Evolutionary conservation across 2,797 vertebrate genomes (phyloP).

Genomic region (Rhinichthys osculus): DNA sequence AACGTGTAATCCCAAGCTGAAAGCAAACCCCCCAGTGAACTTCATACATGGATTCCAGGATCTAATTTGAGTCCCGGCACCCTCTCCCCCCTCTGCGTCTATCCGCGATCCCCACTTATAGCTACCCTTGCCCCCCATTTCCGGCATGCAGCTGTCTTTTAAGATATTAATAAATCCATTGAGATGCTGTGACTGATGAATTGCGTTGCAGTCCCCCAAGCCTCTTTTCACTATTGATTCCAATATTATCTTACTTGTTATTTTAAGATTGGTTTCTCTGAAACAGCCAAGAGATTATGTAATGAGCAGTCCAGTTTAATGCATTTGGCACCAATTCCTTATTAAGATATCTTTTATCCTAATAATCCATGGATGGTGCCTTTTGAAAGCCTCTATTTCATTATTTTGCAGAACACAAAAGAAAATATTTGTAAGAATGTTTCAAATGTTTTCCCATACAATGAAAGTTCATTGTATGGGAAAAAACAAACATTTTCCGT

Average conservation of each 20-base stretch:
- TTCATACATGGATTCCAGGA: slow-evolving; percentile 79
- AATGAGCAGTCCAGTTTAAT: slow-evolving; percentile 7
- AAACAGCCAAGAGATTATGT: slow-evolving; percentile 10
- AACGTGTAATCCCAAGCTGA: slow-evolving; percentile 63
- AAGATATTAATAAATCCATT: slow-evolving; percentile 74
- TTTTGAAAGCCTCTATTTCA: background rate
- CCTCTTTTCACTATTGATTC: slow-evolving; percentile 36
- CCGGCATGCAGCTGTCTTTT: slow-evolving; percentile 69
- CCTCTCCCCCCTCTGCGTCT: slow-evolving; percentile 52
- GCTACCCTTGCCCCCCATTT: slow-evolving; percentile 61
- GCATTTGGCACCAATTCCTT: background rate
- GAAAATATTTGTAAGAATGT: background rate
- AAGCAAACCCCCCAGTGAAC: slow-evolving; percentile 81
- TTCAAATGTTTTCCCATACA: background rate
- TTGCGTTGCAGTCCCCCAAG: slow-evolving; percentile 49
- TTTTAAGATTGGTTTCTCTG: background rate
- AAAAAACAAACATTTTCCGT: background rate
- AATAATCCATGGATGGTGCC: background rate
- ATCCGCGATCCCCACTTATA: slow-evolving; percentile 36
- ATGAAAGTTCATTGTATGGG: background rate
- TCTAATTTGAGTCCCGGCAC: slow-evolving; percentile 81
- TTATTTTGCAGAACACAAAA: background rate
- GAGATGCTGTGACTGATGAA: slow-evolving; percentile 58
- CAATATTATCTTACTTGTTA: slow-evolving; percentile 17
- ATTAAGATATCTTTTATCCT: background rate